phyloP scores from a whole-genome alignment of 2,888 invertebrate species.

The Drosophila quinaria region DNA sequence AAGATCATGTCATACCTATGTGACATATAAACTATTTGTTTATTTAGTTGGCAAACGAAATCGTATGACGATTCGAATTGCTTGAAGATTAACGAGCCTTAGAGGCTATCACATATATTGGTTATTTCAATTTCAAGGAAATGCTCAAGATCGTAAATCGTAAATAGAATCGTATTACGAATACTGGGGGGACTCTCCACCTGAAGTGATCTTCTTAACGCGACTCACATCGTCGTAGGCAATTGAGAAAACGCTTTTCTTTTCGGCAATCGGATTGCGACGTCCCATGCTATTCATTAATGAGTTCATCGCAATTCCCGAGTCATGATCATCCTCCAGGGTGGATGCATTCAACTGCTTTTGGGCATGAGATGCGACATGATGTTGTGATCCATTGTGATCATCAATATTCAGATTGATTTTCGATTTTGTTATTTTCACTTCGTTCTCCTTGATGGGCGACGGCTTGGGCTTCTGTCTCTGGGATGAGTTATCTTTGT shows the following conservation, averaged over 20 bases:
- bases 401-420: slow-evolving; percentile 80
- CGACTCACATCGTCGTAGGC: slow-evolving; percentile 95
- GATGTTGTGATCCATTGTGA: slow-evolving; percentile 71
- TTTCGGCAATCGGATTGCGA: slow-evolving; percentile 91
- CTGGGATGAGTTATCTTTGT: slow-evolving; percentile 58
- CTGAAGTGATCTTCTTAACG: slow-evolving; percentile 92
- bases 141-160: slow-evolving; percentile 29
- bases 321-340: slow-evolving; percentile 90
- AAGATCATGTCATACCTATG: slow-evolving; percentile 14
- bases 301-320: slow-evolving; percentile 91
- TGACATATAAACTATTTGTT: slow-evolving; percentile 17
- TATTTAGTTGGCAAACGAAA: slow-evolving; percentile 24
- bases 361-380: slow-evolving; percentile 76
- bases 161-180: slow-evolving; percentile 71
- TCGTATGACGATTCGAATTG: slow-evolving; percentile 50
- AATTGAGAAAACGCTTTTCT: slow-evolving; percentile 97
- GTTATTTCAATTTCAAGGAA: slow-evolving; percentile 29
- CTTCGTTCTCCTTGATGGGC: slow-evolving; percentile 85
- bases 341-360: slow-evolving; percentile 88
- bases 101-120: slow-evolving; percentile 77
- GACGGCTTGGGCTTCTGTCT: slow-evolving; percentile 82
- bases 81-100: slow-evolving; percentile 67
- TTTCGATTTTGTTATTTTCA: slow-evolving; percentile 83
- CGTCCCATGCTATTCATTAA: slow-evolving; percentile 87
- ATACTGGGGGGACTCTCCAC: slow-evolving; percentile 91